Base-by-base conservation (phyloP, 2,888 invertebrate species). In the Cabera pusaria region DNA sequence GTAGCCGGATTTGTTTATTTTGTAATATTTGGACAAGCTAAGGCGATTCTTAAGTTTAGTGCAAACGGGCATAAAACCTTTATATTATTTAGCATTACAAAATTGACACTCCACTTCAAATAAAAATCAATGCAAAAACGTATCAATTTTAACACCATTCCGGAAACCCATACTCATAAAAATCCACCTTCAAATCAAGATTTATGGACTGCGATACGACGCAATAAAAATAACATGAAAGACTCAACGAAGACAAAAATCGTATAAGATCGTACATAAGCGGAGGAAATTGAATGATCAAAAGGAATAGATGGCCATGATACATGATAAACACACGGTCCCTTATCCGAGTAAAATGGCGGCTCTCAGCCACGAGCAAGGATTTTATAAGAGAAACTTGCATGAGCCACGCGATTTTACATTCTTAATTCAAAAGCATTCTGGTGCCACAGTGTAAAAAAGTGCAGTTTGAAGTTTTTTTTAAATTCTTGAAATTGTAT, bases 221-320 rank as follows among this genome's bases (percentile, higher is more conserved):
- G 28, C 38, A 46, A 46, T 49, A 49, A 42, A 44, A 37, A 41
- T 43, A 43, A 49, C 33, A 38, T 39, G 31, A 44, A 49, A 43
- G 25, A 12, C 24, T 18, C 29, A 29, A 29, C 29, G 31, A 26
- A 43, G 37, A 41, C 28, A 33, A 46, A 41, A 44, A 41, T 41
- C 32, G 27, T 29, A 34, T 40, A 29, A 28, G 28, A 34, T 33
- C 33, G 23, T 38, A 35, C 24, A 45, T 40, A 46, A 40, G 38
- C 22, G 38, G 33, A 29, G 42, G 43, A 50, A 52, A 55, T 52
- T 52, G 50, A 55, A 52, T 50, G 49, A 49, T 55, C 55, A 52
- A 55, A 51, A 49, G 52, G 37, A 49, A 42, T 42, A 42, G n/a
- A n/a, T 42, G 29, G 39, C 43, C 33, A 47, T 49, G 44, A 49